These are phyloP conservation scores for Ramphastos sulfuratus DNA, from an alignment of 2,113 vertebrate genomes.

Conservation along the genomic window DNA sequence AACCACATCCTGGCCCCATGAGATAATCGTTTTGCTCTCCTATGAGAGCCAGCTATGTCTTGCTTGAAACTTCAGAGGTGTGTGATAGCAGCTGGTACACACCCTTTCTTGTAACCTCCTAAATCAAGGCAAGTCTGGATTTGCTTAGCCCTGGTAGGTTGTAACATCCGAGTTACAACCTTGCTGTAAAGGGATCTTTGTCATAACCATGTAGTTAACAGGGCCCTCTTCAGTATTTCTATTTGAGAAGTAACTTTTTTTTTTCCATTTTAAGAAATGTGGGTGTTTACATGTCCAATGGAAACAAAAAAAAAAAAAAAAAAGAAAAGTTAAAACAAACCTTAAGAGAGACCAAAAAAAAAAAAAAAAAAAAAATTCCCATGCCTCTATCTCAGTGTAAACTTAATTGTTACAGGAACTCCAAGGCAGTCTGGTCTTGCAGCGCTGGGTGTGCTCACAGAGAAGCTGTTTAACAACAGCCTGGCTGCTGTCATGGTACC, in stretches of 20 bases:
- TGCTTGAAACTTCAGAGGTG: conserved; percentile 46
- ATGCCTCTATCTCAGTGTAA: not conserved
- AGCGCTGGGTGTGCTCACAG: not conserved
- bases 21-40: conserved; percentile 52
- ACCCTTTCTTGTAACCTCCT: conserved; percentile 27
- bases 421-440: not conserved
- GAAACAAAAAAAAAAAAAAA: too few relatives aligned
- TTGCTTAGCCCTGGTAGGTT: conserved; percentile 52
- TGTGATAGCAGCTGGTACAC: not conserved
- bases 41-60: conserved; percentile 27
- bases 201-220: conserved; percentile 12
- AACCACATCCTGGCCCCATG: conserved; percentile 48
- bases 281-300: not conserved
- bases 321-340: too few relatives aligned
- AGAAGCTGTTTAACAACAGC: not conserved
- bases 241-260: not conserved
- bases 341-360: too few relatives aligned
- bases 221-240: not conserved
- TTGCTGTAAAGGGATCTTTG: not conserved
- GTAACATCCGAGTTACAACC: conserved; percentile 45
- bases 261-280: conserved; percentile 25
- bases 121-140: conserved; percentile 66
- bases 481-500: not conserved
- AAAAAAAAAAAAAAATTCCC: not conserved
- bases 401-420: not conserved